These are phyloP conservation scores for Poecilobothrus nobilitatus DNA, from an alignment of 2,888 invertebrate species.

Conservation along the genomic window DNA sequence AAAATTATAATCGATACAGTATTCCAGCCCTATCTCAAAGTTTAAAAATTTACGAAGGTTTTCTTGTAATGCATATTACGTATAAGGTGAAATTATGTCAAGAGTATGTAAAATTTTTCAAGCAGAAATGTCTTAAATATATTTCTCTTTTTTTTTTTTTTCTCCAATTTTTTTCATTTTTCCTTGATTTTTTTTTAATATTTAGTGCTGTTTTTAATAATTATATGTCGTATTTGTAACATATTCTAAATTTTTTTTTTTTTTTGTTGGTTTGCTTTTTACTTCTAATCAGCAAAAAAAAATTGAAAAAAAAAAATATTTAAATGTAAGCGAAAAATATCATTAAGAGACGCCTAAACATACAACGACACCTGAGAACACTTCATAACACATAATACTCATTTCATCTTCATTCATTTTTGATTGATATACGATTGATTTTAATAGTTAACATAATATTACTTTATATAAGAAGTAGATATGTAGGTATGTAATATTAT, in stretches of 20 bases:
- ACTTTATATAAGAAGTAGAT: too few species aligned
- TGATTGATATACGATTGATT: constrained; percentile 1
- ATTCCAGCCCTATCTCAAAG: too few species aligned
- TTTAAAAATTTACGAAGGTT: background rate
- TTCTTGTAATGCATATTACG: background rate
- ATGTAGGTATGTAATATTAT: too few species aligned
- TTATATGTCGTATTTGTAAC: background rate
- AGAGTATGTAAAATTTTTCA: background rate
- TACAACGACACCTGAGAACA: constrained; percentile 1
- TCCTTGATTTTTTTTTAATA: too few species aligned
- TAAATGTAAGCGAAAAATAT: background rate
- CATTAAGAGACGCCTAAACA: background rate
- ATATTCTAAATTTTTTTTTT: background rate
- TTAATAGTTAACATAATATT: background rate
- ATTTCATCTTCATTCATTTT: background rate
- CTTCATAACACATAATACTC: background rate
- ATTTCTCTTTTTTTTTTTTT: too few species aligned
- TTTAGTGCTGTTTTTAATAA: background rate
- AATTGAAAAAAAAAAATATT: background rate
- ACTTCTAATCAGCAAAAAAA: background rate
- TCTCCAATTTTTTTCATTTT: too few species aligned
- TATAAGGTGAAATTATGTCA: background rate
- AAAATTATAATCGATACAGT: background rate
- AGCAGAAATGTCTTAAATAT: too few species aligned
- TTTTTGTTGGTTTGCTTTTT: too few species aligned